Conservation (phyloP, 2,797 vertebrate species). For the Scleropages formosus region DNA sequence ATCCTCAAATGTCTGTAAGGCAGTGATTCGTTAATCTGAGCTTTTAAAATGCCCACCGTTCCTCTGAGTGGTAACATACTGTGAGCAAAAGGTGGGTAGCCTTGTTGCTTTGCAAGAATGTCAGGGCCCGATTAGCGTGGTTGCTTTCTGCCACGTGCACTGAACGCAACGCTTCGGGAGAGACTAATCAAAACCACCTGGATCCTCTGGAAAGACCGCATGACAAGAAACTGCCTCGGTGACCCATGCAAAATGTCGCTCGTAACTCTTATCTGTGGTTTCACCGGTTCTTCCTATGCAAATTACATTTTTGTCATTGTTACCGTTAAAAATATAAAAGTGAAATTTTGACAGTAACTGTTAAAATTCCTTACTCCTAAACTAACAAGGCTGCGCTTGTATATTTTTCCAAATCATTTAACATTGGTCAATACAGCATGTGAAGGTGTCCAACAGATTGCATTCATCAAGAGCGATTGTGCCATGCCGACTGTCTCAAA, state of each 20-base stretch:
- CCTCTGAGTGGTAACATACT: slow-evolving; percentile 52
- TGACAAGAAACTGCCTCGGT: slow-evolving; percentile 33
- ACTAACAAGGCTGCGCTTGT: background rate
- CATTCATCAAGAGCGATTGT: background rate
- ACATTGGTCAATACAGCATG: slow-evolving; percentile 42
- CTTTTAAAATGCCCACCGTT: slow-evolving; percentile 55
- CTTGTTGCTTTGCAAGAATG: slow-evolving; percentile 58
- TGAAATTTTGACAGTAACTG: too few species aligned
- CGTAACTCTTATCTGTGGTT: slow-evolving; percentile 37
- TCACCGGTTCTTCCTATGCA: background rate
- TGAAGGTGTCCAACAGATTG: slow-evolving; percentile 45
- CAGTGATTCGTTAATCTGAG: slow-evolving; percentile 53
- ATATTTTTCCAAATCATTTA: slow-evolving; percentile 8
- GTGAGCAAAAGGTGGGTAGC: slow-evolving; percentile 19
- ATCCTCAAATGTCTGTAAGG: slow-evolving; percentile 72
- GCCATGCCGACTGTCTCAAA: slow-evolving; percentile 51
- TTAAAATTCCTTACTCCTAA: background rate
- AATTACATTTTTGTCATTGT: background rate
- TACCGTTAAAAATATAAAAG: background rate
- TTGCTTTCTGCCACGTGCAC: slow-evolving; percentile 54
- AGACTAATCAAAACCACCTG: slow-evolving; percentile 66
- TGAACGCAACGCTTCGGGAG: slow-evolving; percentile 60
- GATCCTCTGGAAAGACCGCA: slow-evolving; percentile 51
- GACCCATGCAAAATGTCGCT: slow-evolving; percentile 43
- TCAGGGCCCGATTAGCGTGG: slow-evolving; percentile 71